Evolutionary conservation across 1,140 invertebrate species (phyloP), one percentile per base, ranked within the genome.

Genomic region (Procambarus clarkii): DNA sequence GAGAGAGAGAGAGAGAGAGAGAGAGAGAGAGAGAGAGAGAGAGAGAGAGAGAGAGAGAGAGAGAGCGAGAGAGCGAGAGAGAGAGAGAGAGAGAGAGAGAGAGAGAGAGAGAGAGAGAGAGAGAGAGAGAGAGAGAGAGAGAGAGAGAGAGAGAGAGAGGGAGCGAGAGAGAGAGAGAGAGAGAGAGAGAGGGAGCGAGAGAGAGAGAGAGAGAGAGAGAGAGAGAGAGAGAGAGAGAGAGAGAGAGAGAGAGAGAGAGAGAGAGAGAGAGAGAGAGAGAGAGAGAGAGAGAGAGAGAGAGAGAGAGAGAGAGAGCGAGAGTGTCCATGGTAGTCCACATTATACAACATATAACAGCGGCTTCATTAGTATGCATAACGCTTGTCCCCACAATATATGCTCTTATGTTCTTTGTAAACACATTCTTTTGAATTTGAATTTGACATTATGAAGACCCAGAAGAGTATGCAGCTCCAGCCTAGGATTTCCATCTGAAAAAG

Each of bases 51-150:
- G 18, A 18, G 18, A 18, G 71, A 18, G 18, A 4, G 18, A 76
- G 71, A 76, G 71, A 76, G 71, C 4, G 18, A 76, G 71, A 76
- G 71, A n/a, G n/a, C n/a, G n/a, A n/a, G n/a, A n/a, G n/a, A n/a
- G n/a, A n/a, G n/a, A n/a, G n/a, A n/a, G n/a, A 18, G 71, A 76
- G 71, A 76, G 71, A 18, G 4, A 18, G 18, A 18, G 18, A 7
- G 18, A 76, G 5, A 76, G 18, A 18, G 18, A 18, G 18, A 18
- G 71, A 76, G 71, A 76, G 71, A 76, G 71, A 76, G 18, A 4
- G 24, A 2, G 5, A 34, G 24, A 34, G 76, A 77, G 76, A 34
- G 13, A 77, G 76, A 77, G 76, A 34, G 76, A 1, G 24, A 18
- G 24, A 15, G 24, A 18, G 24, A 77, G 2, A 77, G 18, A 34